A percentile compares a stretch with the other conserved stretches of the same genome.
Evolutionary conservation across 2,797 vertebrate genomes (phyloP).

Genomic region (Lycodopsis pacificus): DNA sequence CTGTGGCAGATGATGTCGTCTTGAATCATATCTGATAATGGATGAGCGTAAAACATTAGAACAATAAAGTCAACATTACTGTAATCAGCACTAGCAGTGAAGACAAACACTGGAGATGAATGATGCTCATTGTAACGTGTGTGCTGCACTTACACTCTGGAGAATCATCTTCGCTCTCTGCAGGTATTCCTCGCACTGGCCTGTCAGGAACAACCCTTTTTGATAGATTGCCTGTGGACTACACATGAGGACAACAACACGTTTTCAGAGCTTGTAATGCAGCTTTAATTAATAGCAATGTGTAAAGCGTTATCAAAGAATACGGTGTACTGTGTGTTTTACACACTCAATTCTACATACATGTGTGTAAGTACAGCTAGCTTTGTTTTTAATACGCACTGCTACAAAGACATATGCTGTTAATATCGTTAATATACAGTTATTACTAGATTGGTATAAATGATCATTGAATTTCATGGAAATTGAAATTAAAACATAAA

Average conservation of each 20-base stretch:
- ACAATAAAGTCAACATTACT: not conserved
- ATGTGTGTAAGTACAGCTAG: too few species aligned
- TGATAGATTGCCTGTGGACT: conserved; percentile 64
- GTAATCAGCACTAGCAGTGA: not conserved
- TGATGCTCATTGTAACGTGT: not conserved
- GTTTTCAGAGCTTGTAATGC: not conserved
- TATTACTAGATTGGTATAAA: not conserved
- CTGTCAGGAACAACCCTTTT: conserved; percentile 22
- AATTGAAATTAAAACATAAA: too few species aligned
- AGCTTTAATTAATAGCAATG: not conserved
- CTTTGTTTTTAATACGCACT: not conserved
- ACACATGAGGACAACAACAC: not conserved
- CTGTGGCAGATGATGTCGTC: too few species aligned
- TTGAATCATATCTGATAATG: not conserved
- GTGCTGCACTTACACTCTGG: conserved; percentile 68
- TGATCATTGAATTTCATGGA: too few species aligned
- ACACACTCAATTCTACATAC: not conserved
- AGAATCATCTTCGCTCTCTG: conserved; percentile 62
- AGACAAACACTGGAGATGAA: not conserved
- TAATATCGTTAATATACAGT: not conserved
- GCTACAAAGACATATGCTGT: not conserved
- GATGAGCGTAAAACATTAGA: not conserved
- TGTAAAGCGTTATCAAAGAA: not conserved
- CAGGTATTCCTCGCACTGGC: conserved; percentile 62
- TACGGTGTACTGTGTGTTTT: not conserved